Percentiles rank a stretch among this genome's conserved stretches.
phyloP scores from a whole-genome alignment of 2,888 invertebrate genomes.

The Nematopogon swammerdamellus region DNA sequence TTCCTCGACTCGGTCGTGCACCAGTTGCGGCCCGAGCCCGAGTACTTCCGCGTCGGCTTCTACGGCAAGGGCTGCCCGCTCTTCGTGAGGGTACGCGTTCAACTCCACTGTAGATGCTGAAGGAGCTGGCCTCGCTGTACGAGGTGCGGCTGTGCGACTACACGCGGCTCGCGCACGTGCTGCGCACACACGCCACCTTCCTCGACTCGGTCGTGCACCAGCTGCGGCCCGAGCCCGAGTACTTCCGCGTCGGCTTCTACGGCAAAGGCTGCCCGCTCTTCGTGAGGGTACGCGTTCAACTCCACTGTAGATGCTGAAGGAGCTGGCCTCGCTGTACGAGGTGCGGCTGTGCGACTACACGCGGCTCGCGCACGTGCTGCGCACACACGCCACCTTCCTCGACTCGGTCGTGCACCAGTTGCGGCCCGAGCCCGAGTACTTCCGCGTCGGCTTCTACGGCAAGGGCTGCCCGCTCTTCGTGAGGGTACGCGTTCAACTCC shows the following conservation, averaged over 20 bases:
- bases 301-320: too few relatives aligned
- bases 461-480: constrained; percentile 92
- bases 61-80: constrained; percentile 90
- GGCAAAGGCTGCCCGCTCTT: constrained; percentile 93
- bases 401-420: constrained; percentile 87
- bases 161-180: constrained; percentile 77
- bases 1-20: constrained; percentile 91
- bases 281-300: constrained; percentile 79
- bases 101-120: constrained; percentile 87
- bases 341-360: constrained; percentile 83
- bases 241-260: constrained; percentile 93
- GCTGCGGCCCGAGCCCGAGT: constrained; percentile 88
- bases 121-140: constrained; percentile 84
- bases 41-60: constrained; percentile 94
- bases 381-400: constrained; percentile 85
- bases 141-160: constrained; percentile 87
- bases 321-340: constrained; percentile 84
- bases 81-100: constrained; percentile 85
- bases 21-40: constrained; percentile 85
- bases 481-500: too few relatives aligned
- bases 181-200: constrained; percentile 85
- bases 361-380: constrained; percentile 79
- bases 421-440: constrained; percentile 92
- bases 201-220: constrained; percentile 88
- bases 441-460: constrained; percentile 93